These are phyloP conservation scores for Tyto alba DNA, from an alignment of 2,113 vertebrate species.

Conservation along the genomic window DNA sequence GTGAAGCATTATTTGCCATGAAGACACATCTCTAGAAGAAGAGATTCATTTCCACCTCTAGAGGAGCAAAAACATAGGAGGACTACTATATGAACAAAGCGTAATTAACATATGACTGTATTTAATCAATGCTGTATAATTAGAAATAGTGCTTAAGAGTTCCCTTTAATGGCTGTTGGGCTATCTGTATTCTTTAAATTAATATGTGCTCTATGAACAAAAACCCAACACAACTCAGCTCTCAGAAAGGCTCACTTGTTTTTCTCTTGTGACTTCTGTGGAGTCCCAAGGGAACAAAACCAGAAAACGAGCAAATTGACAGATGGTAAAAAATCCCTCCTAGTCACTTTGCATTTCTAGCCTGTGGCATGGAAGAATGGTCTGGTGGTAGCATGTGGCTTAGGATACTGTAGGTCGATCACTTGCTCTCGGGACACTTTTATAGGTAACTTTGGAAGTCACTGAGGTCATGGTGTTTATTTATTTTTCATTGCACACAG, in stretches of 20 bases:
- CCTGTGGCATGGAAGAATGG: not conserved
- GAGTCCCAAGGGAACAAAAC: not conserved
- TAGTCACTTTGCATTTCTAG: not conserved
- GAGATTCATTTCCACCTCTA: not conserved
- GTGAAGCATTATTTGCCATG: not conserved
- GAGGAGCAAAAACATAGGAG: not conserved
- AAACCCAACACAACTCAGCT: constrained; percentile 8
- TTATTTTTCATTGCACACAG: not conserved
- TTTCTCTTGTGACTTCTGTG: not conserved
- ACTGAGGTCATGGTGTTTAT: not conserved
- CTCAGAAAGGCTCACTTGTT: not conserved
- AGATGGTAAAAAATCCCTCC: not conserved
- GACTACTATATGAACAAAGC: not conserved
- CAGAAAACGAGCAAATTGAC: not conserved
- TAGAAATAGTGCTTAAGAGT: constrained; percentile 33
- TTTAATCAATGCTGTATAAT: constrained; percentile 49
- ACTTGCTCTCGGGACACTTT: not conserved
- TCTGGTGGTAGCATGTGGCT: not conserved
- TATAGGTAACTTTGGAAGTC: not conserved
- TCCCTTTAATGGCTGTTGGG: not conserved
- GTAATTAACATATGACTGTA: constrained; percentile 31
- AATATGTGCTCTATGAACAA: constrained; percentile 33
- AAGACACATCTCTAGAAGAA: not conserved
- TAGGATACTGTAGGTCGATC: not conserved
- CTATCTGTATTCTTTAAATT: constrained; percentile 48